These are phyloP conservation scores for Heliconius charithonia DNA, from an alignment of 2,888 invertebrate genomes.

Conservation along the genomic window DNA sequence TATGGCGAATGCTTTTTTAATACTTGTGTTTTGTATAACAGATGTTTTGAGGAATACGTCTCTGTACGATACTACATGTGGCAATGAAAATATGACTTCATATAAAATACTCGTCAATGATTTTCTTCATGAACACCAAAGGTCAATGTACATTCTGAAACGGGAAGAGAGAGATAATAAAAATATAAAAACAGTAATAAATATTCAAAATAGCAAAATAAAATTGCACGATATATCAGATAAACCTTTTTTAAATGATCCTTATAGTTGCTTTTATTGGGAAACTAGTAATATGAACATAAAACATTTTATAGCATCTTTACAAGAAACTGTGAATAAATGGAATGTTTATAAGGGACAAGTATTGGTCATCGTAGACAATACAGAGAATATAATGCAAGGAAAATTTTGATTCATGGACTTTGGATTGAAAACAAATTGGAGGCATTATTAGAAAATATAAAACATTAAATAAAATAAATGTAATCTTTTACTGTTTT, in stretches of 20 bases:
- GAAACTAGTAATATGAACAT: conserved; percentile 2
- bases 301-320: background rate
- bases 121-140: background rate
- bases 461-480: background rate
- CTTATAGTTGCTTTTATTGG: background rate
- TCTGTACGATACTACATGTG: conserved; percentile 26
- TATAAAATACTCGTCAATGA: conserved; percentile 16
- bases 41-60: conserved; percentile 26
- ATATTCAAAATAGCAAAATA: background rate
- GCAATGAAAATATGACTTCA: background rate
- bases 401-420: conserved; percentile 13
- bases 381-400: conserved; percentile 8
- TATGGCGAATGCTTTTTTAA: conserved; percentile 37
- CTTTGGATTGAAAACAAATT: conserved; percentile 2
- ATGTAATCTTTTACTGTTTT: background rate
- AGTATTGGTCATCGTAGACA: conserved; percentile 9
- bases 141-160: background rate
- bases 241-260: background rate
- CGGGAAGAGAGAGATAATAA: background rate
- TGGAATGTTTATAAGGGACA: background rate
- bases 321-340: background rate
- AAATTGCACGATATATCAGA: background rate
- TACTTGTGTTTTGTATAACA: conserved; percentile 12
- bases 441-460: background rate
- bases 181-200: background rate